A percentile compares a stretch with the other conserved stretches of the same genome.
Evolutionary conservation across 2,797 vertebrate species (phyloP).

Genomic region (Lagodon rhomboides): DNA sequence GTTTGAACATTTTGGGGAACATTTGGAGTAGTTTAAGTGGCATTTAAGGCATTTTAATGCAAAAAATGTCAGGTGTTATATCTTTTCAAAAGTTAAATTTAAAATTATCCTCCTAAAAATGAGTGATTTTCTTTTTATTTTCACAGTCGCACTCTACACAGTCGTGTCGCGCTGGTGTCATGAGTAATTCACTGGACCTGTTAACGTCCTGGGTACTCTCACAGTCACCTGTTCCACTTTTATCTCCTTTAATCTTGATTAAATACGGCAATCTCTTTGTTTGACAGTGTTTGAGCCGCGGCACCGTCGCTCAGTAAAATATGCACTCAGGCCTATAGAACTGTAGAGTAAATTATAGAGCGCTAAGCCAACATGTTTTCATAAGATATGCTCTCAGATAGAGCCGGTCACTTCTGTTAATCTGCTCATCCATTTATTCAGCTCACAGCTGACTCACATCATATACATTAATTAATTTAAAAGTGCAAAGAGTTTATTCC

Average conservation of each 20-base stretch:
- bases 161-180: slow-evolving; percentile 1
- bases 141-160: background rate
- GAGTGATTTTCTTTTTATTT: background rate
- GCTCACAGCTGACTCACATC: slow-evolving; percentile 11
- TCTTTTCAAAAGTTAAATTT: background rate
- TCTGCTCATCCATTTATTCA: slow-evolving; percentile 46
- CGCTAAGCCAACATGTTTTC: slow-evolving; percentile 47
- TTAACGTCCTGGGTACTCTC: slow-evolving; percentile 32
- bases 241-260: slow-evolving; percentile 62
- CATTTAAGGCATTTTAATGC: too few relatives aligned
- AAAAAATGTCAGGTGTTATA: too few relatives aligned
- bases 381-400: slow-evolving; percentile 24
- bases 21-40: too few relatives aligned
- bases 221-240: slow-evolving; percentile 41
- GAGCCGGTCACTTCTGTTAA: slow-evolving; percentile 45
- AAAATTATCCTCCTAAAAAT: background rate
- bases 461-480: background rate
- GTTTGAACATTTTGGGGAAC: too few relatives aligned
- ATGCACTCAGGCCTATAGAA: slow-evolving; percentile 17
- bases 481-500: background rate
- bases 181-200: background rate
- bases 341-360: slow-evolving; percentile 45
- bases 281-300: slow-evolving; percentile 59
- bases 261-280: slow-evolving; percentile 50
- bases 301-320: slow-evolving; percentile 24